A percentile compares a stretch with the other conserved stretches of the same genome.
These are phyloP conservation scores for Phyllotis vaccarum DNA, from an alignment of 2,797 vertebrate genomes.

Conservation along the genomic window DNA sequence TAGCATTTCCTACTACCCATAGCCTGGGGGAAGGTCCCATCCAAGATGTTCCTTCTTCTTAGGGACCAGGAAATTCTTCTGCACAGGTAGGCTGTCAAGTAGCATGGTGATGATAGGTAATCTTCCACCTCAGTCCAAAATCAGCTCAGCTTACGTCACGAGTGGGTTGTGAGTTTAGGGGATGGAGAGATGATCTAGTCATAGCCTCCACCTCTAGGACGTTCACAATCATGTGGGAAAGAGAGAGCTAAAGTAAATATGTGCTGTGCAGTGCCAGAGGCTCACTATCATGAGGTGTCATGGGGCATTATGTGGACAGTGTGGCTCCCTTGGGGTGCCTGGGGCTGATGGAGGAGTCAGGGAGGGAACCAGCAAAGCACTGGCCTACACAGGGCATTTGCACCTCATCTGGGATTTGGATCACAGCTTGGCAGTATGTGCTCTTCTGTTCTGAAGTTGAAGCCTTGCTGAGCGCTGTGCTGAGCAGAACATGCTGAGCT, in stretches of 20 bases:
- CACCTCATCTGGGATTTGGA: neutral
- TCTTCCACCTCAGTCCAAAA: neutral
- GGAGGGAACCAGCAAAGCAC: neutral
- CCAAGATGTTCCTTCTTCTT: neutral
- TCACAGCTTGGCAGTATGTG: neutral
- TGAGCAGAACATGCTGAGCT: no score
- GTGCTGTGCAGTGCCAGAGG: fast-evolving
- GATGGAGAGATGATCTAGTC: neutral
- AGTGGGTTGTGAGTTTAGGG: neutral
- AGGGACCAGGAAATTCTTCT: neutral
- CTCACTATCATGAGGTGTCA: fast-evolving
- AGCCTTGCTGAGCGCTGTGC: neutral
- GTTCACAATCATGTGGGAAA: neutral
- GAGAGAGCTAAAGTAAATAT: neutral
- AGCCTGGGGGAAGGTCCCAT: neutral
- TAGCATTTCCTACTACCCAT: fast-evolving
- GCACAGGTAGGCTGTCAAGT: neutral
- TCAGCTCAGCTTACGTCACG: neutral
- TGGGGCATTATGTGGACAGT: neutral
- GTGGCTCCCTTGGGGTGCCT: no score
- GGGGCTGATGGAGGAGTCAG: neutral
- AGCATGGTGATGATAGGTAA: neutral
- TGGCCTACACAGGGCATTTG: fast-evolving
- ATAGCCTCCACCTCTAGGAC: neutral
- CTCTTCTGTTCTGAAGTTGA: neutral